Base-by-base conservation (phyloP, 2,888 invertebrate species). In the Pseudococcus jackbeardsleyi region DNA sequence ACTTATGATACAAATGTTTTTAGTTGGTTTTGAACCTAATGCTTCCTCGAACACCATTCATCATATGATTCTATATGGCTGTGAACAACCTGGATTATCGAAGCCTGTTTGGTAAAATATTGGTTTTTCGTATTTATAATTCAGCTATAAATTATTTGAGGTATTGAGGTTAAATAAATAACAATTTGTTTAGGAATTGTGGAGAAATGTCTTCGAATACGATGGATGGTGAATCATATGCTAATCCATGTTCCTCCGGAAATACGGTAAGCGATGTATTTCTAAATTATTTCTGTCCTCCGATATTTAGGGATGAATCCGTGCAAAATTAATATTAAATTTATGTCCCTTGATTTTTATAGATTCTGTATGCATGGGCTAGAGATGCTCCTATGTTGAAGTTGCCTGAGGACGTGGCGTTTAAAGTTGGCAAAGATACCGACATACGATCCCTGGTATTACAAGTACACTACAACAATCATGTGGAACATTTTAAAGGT, bases 331-430 rank as follows among this genome's bases (percentile, higher is more conserved):
- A 1, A 42, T 42, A 5, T 9, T 42, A 5, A 8, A 9, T 42
- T 8, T 8, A 77, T 89, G 89, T 59, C 50, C 72, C 12, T 12
- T 46, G 46, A 48, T 26, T 87, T 87, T 91, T 91, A 39, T 92
- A 97, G 95, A 95, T 98, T 87, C 93, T 98, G 12, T 98, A 98
- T 91, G 98, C 98, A 0, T 99, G 98, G 98, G 98, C 98, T 1
- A 93, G 96, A 90, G 97, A 98, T 91, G 98, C 98, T 0, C 97
- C 97, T 0, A 94, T 94, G 88, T 92, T 98, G 6, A 92, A 94
- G 79, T 92, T 98, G 85, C 98, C 98, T 0, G 92, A 95, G 85
- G 96, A 95, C 89, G 98, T 99, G 11, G 99, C 98, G 0, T 99
- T 99, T 91, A 96, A 96, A 91, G 95, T 99, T 84, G 99, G 99